These are phyloP conservation scores for Leptinotarsa undecemlineata DNA, from an alignment of 1,140 invertebrate genomes.

Conservation along the genomic window DNA sequence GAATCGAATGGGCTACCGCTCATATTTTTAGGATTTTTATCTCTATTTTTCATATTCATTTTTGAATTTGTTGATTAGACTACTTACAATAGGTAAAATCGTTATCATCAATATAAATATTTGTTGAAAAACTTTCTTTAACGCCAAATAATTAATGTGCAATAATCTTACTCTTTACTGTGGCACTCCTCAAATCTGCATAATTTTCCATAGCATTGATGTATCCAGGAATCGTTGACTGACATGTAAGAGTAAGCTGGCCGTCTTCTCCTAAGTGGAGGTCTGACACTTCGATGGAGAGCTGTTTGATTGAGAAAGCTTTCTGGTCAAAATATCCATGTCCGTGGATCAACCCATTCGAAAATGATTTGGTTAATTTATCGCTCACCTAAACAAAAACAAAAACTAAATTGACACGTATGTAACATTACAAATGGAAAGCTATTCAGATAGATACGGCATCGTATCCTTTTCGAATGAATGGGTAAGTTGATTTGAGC, in stretches of 20 bases:
- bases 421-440: too few relatives aligned
- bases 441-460: too few relatives aligned
- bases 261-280: slow-evolving; percentile 68
- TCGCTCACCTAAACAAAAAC: slow-evolving; percentile 48
- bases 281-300: slow-evolving; percentile 67
- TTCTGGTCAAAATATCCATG: slow-evolving; percentile 51
- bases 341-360: slow-evolving; percentile 50
- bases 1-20: too few relatives aligned
- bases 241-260: slow-evolving; percentile 68
- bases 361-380: slow-evolving; percentile 49
- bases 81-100: too few relatives aligned
- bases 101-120: too few relatives aligned
- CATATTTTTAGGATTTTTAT: too few relatives aligned
- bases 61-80: too few relatives aligned
- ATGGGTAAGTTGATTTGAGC: too few relatives aligned
- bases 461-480: too few relatives aligned
- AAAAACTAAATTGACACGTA: neutral
- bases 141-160: too few relatives aligned
- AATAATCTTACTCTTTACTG: slow-evolving; percentile 63
- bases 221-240: slow-evolving; percentile 73
- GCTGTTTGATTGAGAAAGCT: slow-evolving; percentile 54
- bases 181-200: slow-evolving; percentile 69
- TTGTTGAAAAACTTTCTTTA: too few relatives aligned
- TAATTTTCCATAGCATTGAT: slow-evolving; percentile 65
- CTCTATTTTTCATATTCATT: too few relatives aligned